Percentiles rank a stretch among this genome's conserved stretches.
phyloP scores from a whole-genome alignment of 2,113 vertebrate genomes.

The Oncorhynchus keta region DNA sequence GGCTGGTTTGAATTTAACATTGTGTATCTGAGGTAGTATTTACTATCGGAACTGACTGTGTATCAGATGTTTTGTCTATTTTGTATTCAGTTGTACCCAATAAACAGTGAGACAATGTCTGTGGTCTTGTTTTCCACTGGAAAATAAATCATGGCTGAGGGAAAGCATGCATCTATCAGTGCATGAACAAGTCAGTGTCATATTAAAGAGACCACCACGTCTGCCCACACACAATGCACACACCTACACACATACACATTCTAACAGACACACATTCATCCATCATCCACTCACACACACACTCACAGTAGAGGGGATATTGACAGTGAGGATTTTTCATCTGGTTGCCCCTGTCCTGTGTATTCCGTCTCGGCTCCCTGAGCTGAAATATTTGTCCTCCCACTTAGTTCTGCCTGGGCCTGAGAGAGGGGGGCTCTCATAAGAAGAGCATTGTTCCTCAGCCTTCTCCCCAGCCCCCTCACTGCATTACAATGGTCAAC shows the following conservation, averaged over 20 bases:
- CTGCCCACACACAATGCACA: not conserved
- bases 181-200: slow-evolving; percentile 8
- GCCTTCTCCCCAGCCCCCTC: slow-evolving; percentile 50
- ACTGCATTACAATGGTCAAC: slow-evolving; percentile 66
- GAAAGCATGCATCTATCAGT: slow-evolving; percentile 5
- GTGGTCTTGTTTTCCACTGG: slow-evolving; percentile 1
- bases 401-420: slow-evolving; percentile 48
- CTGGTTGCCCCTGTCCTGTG: slow-evolving; percentile 8
- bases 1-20: slow-evolving; percentile 2
- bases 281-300: no score
- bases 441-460: slow-evolving; percentile 68
- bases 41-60: not conserved
- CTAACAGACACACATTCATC: not conserved
- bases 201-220: not conserved
- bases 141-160: not conserved
- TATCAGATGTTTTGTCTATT: not conserved
- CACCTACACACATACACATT: not conserved
- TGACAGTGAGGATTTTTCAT: slow-evolving; percentile 1
- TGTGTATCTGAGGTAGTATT: not conserved
- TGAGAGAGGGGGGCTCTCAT: slow-evolving; percentile 55
- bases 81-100: slow-evolving; percentile 2
- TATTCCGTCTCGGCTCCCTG: slow-evolving; percentile 32
- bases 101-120: slow-evolving; percentile 12
- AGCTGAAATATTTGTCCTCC: slow-evolving; percentile 68
- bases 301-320: not conserved